Conservation (phyloP, 2,888 invertebrate genomes). For the Steinernema scapterisci region DNA sequence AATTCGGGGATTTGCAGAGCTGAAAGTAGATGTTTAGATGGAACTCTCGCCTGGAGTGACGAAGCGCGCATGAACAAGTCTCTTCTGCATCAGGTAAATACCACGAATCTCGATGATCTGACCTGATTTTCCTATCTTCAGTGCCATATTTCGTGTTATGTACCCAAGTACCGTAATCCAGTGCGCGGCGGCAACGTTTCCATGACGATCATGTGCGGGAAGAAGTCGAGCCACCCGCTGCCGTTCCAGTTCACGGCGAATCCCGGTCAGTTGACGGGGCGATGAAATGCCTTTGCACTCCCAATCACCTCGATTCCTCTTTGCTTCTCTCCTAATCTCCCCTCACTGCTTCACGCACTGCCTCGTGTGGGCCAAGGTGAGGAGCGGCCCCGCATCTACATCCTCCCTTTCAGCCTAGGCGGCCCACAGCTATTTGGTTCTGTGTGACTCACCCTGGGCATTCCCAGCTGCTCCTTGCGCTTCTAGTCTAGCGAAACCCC, state of each 20-base stretch:
- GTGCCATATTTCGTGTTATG: slow-evolving; percentile 70
- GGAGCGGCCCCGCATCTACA: slow-evolving; percentile 2
- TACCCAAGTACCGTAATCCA: slow-evolving; percentile 68
- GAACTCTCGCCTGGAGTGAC: slow-evolving; percentile 67
- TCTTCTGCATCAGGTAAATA: slow-evolving; percentile 66
- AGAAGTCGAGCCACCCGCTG: slow-evolving; percentile 68
- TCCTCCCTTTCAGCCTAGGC: background rate
- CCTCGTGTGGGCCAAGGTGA: slow-evolving; percentile 24
- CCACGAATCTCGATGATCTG: background rate
- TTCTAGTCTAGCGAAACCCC: too few species aligned
- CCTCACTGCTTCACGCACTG: background rate
- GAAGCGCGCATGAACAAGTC: slow-evolving; percentile 69
- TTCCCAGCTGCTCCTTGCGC: too few species aligned
- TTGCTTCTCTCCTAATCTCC: slow-evolving; percentile 26
- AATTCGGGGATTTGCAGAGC: background rate
- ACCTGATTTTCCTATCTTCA: slow-evolving; percentile 52
- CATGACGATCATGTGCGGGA: slow-evolving; percentile 67
- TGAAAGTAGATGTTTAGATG: slow-evolving; percentile 46
- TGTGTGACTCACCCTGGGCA: too few species aligned
- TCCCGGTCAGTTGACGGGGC: slow-evolving; percentile 28
- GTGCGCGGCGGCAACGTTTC: slow-evolving; percentile 62
- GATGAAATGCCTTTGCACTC: slow-evolving; percentile 29
- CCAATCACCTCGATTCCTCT: background rate
- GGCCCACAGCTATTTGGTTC: too few species aligned
- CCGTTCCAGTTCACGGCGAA: slow-evolving; percentile 68